Percentiles rank a stretch among this genome's conserved stretches.
These are phyloP conservation scores for Dryobates pubescens DNA, from an alignment of 2,797 vertebrate genomes.

Conservation along the genomic window DNA sequence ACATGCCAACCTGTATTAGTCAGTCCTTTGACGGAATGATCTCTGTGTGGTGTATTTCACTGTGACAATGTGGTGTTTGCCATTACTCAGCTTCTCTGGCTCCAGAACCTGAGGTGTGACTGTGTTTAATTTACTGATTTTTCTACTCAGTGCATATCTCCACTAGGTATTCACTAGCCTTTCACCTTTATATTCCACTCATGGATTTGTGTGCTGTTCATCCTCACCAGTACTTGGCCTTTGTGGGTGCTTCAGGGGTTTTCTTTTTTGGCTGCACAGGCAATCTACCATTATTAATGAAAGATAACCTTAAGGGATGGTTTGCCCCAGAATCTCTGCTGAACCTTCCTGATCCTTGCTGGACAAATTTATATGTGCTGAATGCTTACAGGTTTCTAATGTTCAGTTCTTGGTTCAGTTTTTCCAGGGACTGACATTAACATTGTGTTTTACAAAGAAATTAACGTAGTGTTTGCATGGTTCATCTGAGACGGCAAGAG, in stretches of 20 bases:
- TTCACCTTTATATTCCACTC: background rate
- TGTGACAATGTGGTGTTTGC: background rate
- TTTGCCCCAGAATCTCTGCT: background rate
- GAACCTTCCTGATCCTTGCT: background rate
- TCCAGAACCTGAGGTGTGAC: conserved; percentile 43
- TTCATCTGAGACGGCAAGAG: background rate
- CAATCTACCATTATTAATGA: background rate
- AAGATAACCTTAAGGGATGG: background rate
- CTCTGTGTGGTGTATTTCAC: background rate
- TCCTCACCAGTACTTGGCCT: background rate
- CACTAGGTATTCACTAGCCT: background rate
- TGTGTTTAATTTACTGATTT: background rate
- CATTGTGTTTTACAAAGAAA: background rate
- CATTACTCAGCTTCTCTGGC: conserved; percentile 35
- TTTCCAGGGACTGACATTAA: background rate
- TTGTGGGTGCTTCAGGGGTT: background rate
- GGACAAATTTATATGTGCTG: background rate
- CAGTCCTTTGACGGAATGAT: background rate
- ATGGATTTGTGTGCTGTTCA: background rate
- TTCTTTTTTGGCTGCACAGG: background rate
- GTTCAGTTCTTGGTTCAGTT: background rate
- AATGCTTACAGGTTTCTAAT: background rate
- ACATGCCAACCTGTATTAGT: background rate
- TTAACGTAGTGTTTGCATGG: background rate
- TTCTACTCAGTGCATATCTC: background rate